These are phyloP conservation scores for Euplagia quadripunctaria DNA, from an alignment of 2,888 invertebrate species.

Conservation along the genomic window DNA sequence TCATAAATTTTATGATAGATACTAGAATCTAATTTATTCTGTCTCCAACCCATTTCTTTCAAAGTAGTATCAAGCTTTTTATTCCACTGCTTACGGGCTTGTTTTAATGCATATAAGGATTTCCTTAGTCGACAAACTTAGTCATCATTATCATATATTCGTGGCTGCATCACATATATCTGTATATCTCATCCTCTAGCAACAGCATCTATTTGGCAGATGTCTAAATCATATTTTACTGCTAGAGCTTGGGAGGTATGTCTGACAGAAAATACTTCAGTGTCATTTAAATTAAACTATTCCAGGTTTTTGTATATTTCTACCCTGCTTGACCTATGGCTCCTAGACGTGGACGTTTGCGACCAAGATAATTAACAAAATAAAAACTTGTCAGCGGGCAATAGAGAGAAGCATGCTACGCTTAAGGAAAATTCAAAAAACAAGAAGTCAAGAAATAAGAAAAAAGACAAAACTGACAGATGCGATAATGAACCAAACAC, in stretches of 20 bases:
- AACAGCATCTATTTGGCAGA: conserved; percentile 10
- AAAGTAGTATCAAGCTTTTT: neutral
- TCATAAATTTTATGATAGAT: neutral
- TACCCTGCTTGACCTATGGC: too few relatives aligned
- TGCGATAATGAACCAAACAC: too few relatives aligned
- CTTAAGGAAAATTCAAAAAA: too few relatives aligned
- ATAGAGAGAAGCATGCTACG: too few relatives aligned
- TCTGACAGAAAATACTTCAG: conserved; percentile 3
- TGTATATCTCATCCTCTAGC: conserved; percentile 1
- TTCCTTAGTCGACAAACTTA: conserved; percentile 28
- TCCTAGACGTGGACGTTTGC: too few relatives aligned
- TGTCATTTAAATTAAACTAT: conserved; percentile 1
- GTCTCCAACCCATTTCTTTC: neutral
- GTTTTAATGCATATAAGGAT: conserved; percentile 21
- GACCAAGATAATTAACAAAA: too few relatives aligned
- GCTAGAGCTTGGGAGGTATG: neutral
- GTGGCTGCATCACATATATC: conserved; percentile 6
- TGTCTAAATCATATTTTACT: neutral
- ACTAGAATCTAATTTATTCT: too few relatives aligned
- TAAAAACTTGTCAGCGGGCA: too few relatives aligned
- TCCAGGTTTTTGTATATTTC: neutral
- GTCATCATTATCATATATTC: neutral
- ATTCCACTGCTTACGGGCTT: neutral
- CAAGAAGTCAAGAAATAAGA: too few relatives aligned
- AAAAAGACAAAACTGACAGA: too few relatives aligned